Evolutionary conservation across 2,888 invertebrate species (phyloP).

Genomic region (Rotaria magnacalcarata): DNA sequence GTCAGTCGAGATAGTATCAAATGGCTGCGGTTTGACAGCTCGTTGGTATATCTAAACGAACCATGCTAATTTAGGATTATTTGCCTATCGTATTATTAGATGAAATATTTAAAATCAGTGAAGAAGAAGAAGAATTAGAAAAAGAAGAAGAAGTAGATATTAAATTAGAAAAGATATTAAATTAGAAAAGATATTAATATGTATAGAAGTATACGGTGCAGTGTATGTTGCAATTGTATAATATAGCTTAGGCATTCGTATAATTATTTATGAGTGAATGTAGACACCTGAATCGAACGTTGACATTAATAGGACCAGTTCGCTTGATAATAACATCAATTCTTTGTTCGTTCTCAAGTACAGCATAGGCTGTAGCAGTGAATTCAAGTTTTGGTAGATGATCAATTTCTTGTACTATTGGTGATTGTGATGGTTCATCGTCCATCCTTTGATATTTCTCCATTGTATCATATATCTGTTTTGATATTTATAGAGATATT

Average conservation of each 20-base stretch:
- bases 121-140: background rate
- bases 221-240: background rate
- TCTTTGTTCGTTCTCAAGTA: slow-evolving; percentile 62
- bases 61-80: background rate
- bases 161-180: background rate
- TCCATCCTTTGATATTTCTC: background rate
- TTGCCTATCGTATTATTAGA: background rate
- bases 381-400: slow-evolving; percentile 63
- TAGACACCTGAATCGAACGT: slow-evolving; percentile 60
- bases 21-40: background rate
- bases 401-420: slow-evolving; percentile 51
- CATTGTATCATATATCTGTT: background rate
- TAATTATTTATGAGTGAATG: slow-evolving; percentile 37
- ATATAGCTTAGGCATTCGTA: background rate
- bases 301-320: slow-evolving; percentile 60
- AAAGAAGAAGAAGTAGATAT: background rate
- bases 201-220: background rate
- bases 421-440: background rate
- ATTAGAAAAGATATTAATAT: slow-evolving; percentile 10
- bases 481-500: background rate
- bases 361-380: slow-evolving; percentile 62
- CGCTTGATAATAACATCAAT: slow-evolving; percentile 61
- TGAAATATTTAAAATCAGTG: background rate
- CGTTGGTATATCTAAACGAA: slow-evolving; percentile 5
- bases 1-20: background rate